Base-by-base conservation (phyloP, 1,140 invertebrate genomes). In the Battus philenor region DNA sequence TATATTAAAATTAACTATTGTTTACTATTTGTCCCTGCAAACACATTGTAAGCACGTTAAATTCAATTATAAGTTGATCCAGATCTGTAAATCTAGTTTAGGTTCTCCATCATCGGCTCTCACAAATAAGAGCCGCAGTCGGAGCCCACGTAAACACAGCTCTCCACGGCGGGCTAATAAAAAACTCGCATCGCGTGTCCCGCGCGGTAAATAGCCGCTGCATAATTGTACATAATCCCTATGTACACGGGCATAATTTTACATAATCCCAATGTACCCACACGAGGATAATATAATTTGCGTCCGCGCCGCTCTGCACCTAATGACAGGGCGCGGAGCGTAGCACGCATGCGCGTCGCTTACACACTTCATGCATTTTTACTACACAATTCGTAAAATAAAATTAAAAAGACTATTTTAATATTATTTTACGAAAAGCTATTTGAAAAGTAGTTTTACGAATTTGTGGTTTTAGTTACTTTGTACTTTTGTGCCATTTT, bases 321-420 rank as follows among this genome's bases (percentile, higher is more conserved):
- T 81, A 81, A 81, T 81, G 64, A 81, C 71, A 81, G 74, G 65
- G 65, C 69, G 60, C 59, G 63, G 57, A 64, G 60, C 60, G 70
- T 73, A 73, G 70, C 74, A 77, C 72, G 77, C 75, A 77, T 73
- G 75, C 70, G 70, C 54, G 22, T 24, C 8, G 5, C 18, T 13
- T 7, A 49, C 60, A 60, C 69, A 73, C 67, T 12, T 16, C 20
- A 44, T 26, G 57, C 34, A 52, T 20, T 3, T 20, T 20, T n/a
- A n/a, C n/a, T n/a, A n/a, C n/a, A n/a, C n/a, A n/a, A n/a, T n/a
- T n/a, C n/a, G n/a, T n/a, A n/a, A n/a, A n/a, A n/a, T n/a, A n/a
- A n/a, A n/a, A n/a, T n/a, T n/a, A n/a, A n/a, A n/a, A n/a, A n/a
- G n/a, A n/a, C n/a, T n/a, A n/a, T n/a, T n/a, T n/a, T n/a, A n/a